Base-by-base conservation (phyloP, 53 echinoderm and acorn worm species). In the Zoroaster sp. region DNA sequence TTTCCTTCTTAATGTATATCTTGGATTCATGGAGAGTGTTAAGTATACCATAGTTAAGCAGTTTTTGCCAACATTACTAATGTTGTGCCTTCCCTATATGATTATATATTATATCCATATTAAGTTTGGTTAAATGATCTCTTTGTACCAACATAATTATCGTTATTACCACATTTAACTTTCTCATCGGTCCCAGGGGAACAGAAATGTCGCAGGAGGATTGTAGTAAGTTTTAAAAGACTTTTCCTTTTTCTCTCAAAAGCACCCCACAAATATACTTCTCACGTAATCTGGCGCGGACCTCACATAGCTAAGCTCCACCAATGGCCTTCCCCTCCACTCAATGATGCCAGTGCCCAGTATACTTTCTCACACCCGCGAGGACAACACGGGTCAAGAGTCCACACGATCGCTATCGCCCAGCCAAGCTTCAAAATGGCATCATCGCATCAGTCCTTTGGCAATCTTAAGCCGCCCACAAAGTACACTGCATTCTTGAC, bases 321-420 rank as follows among this genome's bases (percentile, higher is more conserved):
- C 4, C 70, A n/a, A n/a, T 85, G 49, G 47, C 85, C 13, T 85
- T 85, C n/a, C 38, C 47, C 71, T 2, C 85, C 85, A 0, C 70
- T 85, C 46, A 71, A 47, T 35, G 49, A 85, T 33, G n/a, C 69
- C 14, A 35, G 7, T 18, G 72, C 70, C 20, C 46, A 46, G 70
- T 11, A 35, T 85, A 85, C 71, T 85, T 46, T 47, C 85, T 85
- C 20, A 49, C 85, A 13, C 21, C 9, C 85, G 85, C 0, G 85
- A 85, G 49, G 85, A 85, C 13, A 46, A 20, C 36, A 85, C 85
- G 0, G 49, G 21, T 1, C 49, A 51, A 47, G 85, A 85, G 71
- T 21, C 35, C 18, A 85, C 69, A 35, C 38, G 49, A 4, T 21
- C 71, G 10, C 36, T 85, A 28, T 35, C 70, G 18, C 72, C 85